Conservation (phyloP, 1,140 invertebrate species). For the Drosophila nigrodunni region DNA sequence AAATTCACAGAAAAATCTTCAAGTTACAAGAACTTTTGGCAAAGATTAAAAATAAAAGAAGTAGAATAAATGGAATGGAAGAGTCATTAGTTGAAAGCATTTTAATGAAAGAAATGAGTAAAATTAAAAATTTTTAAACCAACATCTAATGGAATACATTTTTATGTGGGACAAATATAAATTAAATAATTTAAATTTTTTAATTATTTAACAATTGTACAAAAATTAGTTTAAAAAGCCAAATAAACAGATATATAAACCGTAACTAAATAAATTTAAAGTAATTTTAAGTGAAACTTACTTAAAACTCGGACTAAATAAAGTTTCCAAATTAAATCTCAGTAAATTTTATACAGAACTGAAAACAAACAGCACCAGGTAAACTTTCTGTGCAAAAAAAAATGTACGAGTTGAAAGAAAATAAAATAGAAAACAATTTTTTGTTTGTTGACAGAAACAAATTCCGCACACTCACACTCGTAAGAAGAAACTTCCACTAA, state of each 20-base stretch:
- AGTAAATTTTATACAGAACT: neutral
- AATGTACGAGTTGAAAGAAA: neutral
- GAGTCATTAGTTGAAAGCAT: too few species aligned
- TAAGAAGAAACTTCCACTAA: neutral
- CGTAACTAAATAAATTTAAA: neutral
- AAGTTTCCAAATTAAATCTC: constrained; percentile 5
- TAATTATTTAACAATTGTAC: too few species aligned
- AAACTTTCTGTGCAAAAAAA: constrained; percentile 1
- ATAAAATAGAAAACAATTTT: neutral
- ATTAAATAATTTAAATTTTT: too few species aligned
- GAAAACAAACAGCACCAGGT: neutral
- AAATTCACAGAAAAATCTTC: neutral
- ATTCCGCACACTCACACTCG: constrained; percentile 2
- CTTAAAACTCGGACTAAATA: neutral
- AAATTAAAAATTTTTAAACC: too few species aligned
- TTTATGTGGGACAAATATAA: too few species aligned
- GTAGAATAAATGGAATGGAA: constrained; percentile 13
- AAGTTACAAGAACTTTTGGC: constrained; percentile 25
- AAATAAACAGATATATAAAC: too few species aligned
- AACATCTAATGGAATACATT: too few species aligned
- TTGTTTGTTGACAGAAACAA: constrained; percentile 6
- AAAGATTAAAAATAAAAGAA: neutral
- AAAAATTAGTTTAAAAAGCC: too few species aligned
- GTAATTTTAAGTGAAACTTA: neutral
- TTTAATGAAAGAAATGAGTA: too few species aligned